These are phyloP conservation scores for Abscondita cerata DNA, from an alignment of 2,888 invertebrate genomes.

Conservation along the genomic window DNA sequence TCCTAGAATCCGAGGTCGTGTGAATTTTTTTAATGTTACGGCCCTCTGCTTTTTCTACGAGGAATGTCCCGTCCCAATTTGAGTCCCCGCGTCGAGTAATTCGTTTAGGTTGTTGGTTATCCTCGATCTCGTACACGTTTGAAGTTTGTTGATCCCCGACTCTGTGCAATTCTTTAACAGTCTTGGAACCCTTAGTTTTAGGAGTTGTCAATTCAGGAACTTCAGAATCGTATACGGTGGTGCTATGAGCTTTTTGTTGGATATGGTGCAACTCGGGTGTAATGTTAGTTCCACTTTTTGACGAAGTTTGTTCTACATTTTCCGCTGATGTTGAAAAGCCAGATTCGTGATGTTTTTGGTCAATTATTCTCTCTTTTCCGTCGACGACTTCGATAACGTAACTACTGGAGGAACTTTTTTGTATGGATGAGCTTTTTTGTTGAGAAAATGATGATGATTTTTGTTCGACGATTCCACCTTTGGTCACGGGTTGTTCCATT, in stretches of 20 bases:
- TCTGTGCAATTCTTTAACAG: slow-evolving; percentile 56
- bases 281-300: slow-evolving; percentile 65
- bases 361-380: slow-evolving; percentile 68
- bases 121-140: slow-evolving; percentile 41
- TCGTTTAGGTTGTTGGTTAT: slow-evolving; percentile 3
- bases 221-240: slow-evolving; percentile 65
- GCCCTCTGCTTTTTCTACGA: slow-evolving; percentile 22
- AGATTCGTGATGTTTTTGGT: slow-evolving; percentile 66
- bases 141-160: slow-evolving; percentile 53
- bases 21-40: slow-evolving; percentile 19
- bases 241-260: slow-evolving; percentile 63
- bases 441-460: slow-evolving; percentile 57
- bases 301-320: slow-evolving; percentile 63
- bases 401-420: slow-evolving; percentile 69
- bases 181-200: slow-evolving; percentile 59
- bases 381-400: slow-evolving; percentile 72
- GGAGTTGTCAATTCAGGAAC: slow-evolving; percentile 60
- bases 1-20: slow-evolving; percentile 28
- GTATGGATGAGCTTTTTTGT: slow-evolving; percentile 63
- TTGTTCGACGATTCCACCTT: slow-evolving; percentile 46
- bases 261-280: slow-evolving; percentile 64
- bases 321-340: slow-evolving; percentile 57
- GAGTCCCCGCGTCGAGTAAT: slow-evolving; percentile 19
- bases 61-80: slow-evolving; percentile 40
- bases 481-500: slow-evolving; percentile 50